These are phyloP conservation scores for Acanthurus tractus DNA, from an alignment of 2,797 vertebrate genomes.

Conservation along the genomic window DNA sequence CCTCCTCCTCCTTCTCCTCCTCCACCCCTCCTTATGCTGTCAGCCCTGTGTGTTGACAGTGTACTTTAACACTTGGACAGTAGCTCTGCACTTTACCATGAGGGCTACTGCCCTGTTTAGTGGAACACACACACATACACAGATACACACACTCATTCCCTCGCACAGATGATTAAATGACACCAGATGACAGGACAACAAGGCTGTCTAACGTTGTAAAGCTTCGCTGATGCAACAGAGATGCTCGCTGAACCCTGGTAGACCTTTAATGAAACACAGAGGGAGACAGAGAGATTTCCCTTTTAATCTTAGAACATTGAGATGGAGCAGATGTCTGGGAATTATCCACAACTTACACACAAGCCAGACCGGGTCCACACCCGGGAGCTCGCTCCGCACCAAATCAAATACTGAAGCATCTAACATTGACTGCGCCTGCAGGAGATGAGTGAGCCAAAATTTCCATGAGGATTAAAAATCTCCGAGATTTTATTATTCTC, in stretches of 20 bases:
- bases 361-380: constrained; percentile 34
- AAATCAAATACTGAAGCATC: constrained; percentile 47
- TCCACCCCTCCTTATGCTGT: constrained; percentile 15
- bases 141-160: not conserved
- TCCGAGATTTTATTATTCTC: not conserved
- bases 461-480: constrained; percentile 16
- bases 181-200: constrained; percentile 66
- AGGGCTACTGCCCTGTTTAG: constrained; percentile 21
- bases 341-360: constrained; percentile 59
- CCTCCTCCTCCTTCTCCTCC: not conserved
- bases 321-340: constrained; percentile 77
- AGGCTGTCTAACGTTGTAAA: constrained; percentile 48
- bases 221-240: constrained; percentile 43
- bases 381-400: constrained; percentile 24
- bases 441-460: constrained; percentile 34
- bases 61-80: constrained; percentile 66
- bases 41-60: constrained; percentile 57
- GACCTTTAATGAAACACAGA: constrained; percentile 71
- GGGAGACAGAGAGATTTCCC: constrained; percentile 57
- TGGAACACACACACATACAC: constrained; percentile 32
- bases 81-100: constrained; percentile 38
- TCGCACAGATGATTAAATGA: constrained; percentile 68
- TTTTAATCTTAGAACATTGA: constrained; percentile 73
- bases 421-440: constrained; percentile 30
- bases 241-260: constrained; percentile 42